Evolutionary conservation across 2,888 invertebrate genomes (phyloP).

Genomic region (Microctonus aethiopoides): DNA sequence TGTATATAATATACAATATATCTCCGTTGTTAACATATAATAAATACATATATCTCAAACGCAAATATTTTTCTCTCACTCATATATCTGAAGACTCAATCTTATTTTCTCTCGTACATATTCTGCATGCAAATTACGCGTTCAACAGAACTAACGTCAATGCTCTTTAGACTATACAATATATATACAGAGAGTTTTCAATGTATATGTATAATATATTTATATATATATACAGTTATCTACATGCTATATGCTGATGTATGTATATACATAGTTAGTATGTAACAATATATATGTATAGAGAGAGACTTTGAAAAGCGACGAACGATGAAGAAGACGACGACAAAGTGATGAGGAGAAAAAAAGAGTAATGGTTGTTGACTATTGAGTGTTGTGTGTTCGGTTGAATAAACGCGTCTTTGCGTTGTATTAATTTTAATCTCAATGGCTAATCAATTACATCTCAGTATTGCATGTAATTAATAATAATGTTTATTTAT

Average conservation of each 20-base stretch:
- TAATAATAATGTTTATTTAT: neutral
- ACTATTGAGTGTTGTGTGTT: conserved; percentile 4
- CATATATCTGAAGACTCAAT: too few species aligned
- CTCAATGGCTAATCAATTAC: neutral
- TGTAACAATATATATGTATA: neutral
- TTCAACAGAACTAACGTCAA: neutral
- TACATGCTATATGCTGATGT: too few species aligned
- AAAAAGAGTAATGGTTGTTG: neutral
- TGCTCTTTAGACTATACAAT: neutral
- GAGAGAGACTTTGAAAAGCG: neutral
- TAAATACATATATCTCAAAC: too few species aligned
- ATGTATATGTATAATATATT: neutral
- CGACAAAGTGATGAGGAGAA: neutral
- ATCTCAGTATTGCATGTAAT: neutral
- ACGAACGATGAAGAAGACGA: neutral
- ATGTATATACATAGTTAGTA: too few species aligned
- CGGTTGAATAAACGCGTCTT: conserved; percentile 1
- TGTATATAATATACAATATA: neutral
- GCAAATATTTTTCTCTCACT: neutral
- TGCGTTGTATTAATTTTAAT: neutral
- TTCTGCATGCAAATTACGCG: neutral
- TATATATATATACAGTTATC: neutral
- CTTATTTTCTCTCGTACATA: neutral
- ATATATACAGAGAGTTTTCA: neutral
- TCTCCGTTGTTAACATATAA: too few species aligned